Evolutionary conservation across 2,888 invertebrate species (phyloP), one percentile per base, ranked within the genome.

Genomic region (Rhamnusium bicolor): DNA sequence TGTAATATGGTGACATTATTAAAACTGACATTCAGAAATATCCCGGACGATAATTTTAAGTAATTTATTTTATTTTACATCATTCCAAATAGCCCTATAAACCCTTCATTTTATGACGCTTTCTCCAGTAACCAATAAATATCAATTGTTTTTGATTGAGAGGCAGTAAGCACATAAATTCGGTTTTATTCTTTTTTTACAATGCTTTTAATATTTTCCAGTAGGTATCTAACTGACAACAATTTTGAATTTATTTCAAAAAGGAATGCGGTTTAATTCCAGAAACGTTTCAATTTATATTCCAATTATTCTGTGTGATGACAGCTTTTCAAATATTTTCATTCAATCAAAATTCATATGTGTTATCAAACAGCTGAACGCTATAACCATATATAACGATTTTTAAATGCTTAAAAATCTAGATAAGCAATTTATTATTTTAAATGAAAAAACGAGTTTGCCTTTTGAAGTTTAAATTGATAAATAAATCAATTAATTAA

Each of bases 291-390:
- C 68, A 79, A 81, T 81, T 80, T 75, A 78, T 80, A 80, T 79
- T 79, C 76, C 79, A 80, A 82, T 82, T 81, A 82, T 78, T 81
- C 75, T 72, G 70, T 78, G 74, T 73, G 79, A 77, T 76, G 81
- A 82, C 81, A 80, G 81, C 78, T 77, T 79, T 79, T 79, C 80
- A 79, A 81, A 81, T 80, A 82, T 82, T 82, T 80, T 80, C 81
- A 77, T 81, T 81, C 77, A 78, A 79, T 82, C 77, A 79, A 74
- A 80, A 78, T 82, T 79, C 79, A 80, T 79, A 78, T 75, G 73
- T 71, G 74, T 63, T 75, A 78, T 79, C 75, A 75, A 75, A 76
- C 73, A 71, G 65, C 73, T 70, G 74, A 69, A 53, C 66, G 72
- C 63, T 66, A 69, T 68, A 61, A 60, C 76, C 49, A 63, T 63